These are phyloP conservation scores for Drosophila kuntzei DNA, from an alignment of 2,888 invertebrate genomes.

Conservation along the genomic window DNA sequence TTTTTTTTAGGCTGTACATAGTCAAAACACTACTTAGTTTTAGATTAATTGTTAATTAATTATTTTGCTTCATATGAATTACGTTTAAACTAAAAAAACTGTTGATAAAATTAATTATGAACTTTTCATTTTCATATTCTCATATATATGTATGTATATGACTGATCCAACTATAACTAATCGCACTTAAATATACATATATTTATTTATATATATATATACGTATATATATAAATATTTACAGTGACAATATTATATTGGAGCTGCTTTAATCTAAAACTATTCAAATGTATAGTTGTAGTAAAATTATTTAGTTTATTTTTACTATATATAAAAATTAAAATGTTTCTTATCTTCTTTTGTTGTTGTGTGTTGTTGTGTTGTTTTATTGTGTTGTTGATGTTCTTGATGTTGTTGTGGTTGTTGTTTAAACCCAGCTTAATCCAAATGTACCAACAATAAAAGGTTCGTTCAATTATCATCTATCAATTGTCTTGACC, in stretches of 20 bases:
- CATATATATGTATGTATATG: constrained; percentile 13
- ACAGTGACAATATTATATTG: constrained; percentile 25
- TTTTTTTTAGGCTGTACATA: constrained; percentile 59
- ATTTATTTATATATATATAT: constrained; percentile 24
- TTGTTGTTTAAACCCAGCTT: constrained; percentile 27
- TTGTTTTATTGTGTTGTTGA: constrained; percentile 9
- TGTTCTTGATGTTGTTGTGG: neutral
- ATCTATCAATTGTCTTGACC: constrained; percentile 64
- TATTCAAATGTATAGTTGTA: constrained; percentile 26
- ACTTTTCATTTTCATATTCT: constrained; percentile 31
- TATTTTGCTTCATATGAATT: constrained; percentile 23
- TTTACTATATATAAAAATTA: constrained; percentile 44
- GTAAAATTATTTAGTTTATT: constrained; percentile 40
- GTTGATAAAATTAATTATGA: constrained; percentile 19
- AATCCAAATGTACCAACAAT: constrained; percentile 30
- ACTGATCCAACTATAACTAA: constrained; percentile 40
- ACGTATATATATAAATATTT: constrained; percentile 29
- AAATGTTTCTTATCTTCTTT: constrained; percentile 9
- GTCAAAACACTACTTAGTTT: constrained; percentile 43
- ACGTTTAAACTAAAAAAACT: constrained; percentile 25
- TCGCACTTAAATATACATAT: constrained; percentile 40
- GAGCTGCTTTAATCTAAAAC: constrained; percentile 34
- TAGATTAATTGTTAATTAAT: constrained; percentile 7
- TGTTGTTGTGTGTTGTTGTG: neutral
- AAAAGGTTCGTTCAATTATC: neutral